Percentiles rank a stretch among this genome's conserved stretches.
These are phyloP conservation scores for Pseudorhombus dupliciocellatus DNA, from an alignment of 2,113 vertebrate genomes.

Conservation along the genomic window DNA sequence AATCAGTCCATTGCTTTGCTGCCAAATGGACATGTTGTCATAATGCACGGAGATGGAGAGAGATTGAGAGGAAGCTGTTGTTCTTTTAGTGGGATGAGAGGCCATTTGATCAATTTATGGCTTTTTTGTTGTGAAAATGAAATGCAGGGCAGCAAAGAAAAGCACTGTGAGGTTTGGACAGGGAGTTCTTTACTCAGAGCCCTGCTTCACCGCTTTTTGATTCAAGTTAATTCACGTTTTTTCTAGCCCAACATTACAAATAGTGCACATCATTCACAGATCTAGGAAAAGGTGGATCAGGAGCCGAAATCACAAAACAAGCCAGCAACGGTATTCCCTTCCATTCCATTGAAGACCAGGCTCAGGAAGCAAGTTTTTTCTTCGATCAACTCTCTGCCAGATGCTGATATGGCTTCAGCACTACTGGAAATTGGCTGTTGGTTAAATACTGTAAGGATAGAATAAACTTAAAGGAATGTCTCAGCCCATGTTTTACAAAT, in stretches of 20 bases:
- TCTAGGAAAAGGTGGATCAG: background rate
- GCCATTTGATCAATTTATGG: slow-evolving; percentile 17
- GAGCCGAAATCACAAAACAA: too few species aligned
- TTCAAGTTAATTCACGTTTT: background rate
- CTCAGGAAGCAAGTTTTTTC: too few species aligned
- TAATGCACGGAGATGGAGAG: slow-evolving; percentile 15
- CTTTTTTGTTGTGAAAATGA: slow-evolving; percentile 25
- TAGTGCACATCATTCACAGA: background rate
- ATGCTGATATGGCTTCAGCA: too few species aligned
- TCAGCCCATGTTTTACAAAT: too few species aligned
- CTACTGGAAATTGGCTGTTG: too few species aligned
- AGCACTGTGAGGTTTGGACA: background rate
- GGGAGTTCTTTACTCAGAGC: background rate
- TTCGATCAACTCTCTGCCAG: too few species aligned
- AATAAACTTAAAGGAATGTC: too few species aligned
- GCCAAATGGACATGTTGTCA: slow-evolving; percentile 40
- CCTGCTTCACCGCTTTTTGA: background rate
- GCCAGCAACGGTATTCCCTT: too few species aligned
- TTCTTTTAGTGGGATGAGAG: slow-evolving; percentile 22
- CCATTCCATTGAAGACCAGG: too few species aligned
- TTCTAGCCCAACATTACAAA: background rate
- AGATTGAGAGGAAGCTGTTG: background rate
- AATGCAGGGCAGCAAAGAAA: slow-evolving; percentile 10
- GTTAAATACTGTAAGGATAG: too few species aligned
- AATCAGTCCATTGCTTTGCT: slow-evolving; percentile 35